These are phyloP conservation scores for Pseudomyrmex flavicornis DNA, from an alignment of 1,140 invertebrate species.

Conservation along the genomic window DNA sequence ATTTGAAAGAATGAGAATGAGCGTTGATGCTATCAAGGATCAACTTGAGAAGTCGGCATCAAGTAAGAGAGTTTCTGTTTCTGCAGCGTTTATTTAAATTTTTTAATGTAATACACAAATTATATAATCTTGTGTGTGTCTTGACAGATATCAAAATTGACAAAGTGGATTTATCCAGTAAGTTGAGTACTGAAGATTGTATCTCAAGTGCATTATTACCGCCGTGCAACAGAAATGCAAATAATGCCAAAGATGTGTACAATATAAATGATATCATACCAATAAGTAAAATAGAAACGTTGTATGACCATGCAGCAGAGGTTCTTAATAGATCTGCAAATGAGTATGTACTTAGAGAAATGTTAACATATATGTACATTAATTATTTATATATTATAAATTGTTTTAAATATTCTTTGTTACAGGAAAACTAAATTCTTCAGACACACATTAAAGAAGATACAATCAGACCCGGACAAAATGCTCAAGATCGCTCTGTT, in stretches of 20 bases:
- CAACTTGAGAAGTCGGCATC: conserved; percentile 83
- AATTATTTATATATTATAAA: not conserved
- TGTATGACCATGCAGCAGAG: conserved; percentile 75
- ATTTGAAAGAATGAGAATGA: conserved; percentile 83
- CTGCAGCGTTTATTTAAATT: too few species aligned
- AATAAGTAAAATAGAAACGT: conserved; percentile 77
- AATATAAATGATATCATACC: conserved; percentile 83
- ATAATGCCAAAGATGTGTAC: conserved; percentile 82
- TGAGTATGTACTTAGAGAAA: conserved; percentile 63
- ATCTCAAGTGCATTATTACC: conserved; percentile 74
- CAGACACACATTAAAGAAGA: conserved; percentile 54
- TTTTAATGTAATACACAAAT: too few species aligned
- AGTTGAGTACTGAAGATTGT: conserved; percentile 65
- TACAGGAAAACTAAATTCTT: conserved; percentile 73
- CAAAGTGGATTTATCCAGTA: conserved; percentile 67
- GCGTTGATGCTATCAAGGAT: conserved; percentile 83
- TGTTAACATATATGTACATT: not conserved
- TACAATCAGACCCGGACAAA: conserved; percentile 66
- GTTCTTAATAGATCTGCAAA: conserved; percentile 71
- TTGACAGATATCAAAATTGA: conserved; percentile 77
- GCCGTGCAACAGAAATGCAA: conserved; percentile 84
- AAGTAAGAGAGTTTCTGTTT: conserved; percentile 76
- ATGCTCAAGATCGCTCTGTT: conserved; percentile 79
- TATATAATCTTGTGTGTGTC: not conserved
- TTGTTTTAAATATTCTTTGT: conserved; percentile 40